Base-by-base conservation (phyloP, 2,888 invertebrate species). In the Timandra comae region DNA sequence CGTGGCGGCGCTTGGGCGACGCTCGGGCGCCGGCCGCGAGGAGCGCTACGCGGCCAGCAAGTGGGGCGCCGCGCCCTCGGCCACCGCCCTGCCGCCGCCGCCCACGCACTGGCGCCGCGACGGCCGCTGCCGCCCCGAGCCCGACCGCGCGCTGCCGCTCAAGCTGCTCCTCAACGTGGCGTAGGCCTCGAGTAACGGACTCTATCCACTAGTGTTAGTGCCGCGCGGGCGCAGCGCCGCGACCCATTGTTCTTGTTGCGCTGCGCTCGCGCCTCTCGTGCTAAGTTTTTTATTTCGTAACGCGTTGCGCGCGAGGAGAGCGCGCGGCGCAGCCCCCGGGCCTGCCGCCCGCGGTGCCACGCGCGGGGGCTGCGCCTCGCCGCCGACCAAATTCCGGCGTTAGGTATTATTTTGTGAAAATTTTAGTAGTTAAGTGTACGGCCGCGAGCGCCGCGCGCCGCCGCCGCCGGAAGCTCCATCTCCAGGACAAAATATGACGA, bases 1-100 rank as follows among this genome's bases (percentile, higher is more conserved):
- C 22, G 46, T 63, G 7, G 53, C 48, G 7, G 53, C 48, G 30
- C 38, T 55, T 34, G 41, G 57, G 27, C 33, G 43, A 8, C 50
- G 52, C 29, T 37, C 38, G 25, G 42, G 41, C 43, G 59, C 36
- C 42, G 57, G 67, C 35, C 65, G 77, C 24, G 67, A 68, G 33
- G 80, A 79, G 56, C 77, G 81, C 46, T 80, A 76, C 70, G 94
- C 94, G 46, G 93, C 91, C 63, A 91, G 93, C 67, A 94, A 93
- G 74, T 94, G 93, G 86, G 93, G 92, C 61, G 93, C 93, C 52
- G 91, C 94, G 33, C 94, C 94, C 30, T 89, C 92, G 36, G 93
- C 94, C 26, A 89, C 90, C 53, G 90, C 91, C 45, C 80, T 94
- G 62, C 94, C 94, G 38, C 92, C 91, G 67, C 94, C 94, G 56